A percentile compares a stretch with the other conserved stretches of the same genome.
Evolutionary conservation across 2,797 vertebrate species (phyloP).

Genomic region (Malurus leucopterus): DNA sequence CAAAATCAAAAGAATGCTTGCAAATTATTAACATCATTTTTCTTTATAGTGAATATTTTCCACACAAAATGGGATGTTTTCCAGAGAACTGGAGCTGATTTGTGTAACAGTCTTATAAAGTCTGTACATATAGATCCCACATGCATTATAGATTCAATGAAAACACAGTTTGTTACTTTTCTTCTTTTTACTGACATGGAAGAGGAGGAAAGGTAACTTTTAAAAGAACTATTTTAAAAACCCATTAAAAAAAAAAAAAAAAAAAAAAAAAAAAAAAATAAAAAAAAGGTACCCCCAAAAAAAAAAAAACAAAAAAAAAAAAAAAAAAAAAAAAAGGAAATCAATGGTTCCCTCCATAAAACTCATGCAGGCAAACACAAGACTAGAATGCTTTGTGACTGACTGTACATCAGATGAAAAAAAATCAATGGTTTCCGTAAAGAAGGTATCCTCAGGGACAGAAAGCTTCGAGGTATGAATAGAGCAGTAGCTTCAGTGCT

Average conservation of each 20-base stretch:
- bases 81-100: neutral
- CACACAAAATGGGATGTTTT: neutral
- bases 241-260: neutral
- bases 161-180: neutral
- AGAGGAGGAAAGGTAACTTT: constrained; percentile 12
- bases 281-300: too few species aligned
- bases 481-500: constrained; percentile 5
- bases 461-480: constrained; percentile 21
- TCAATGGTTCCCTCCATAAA: constrained; percentile 31
- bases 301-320: too few species aligned
- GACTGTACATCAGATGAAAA: constrained; percentile 32
- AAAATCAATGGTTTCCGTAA: constrained; percentile 55
- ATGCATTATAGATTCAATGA: neutral
- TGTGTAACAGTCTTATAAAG: neutral
- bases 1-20: neutral
- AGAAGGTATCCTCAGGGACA: constrained; percentile 27
- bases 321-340: constrained; percentile 26
- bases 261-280: too few species aligned
- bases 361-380: constrained; percentile 20
- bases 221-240: constrained; percentile 18
- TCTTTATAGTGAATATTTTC: neutral
- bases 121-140: neutral
- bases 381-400: constrained; percentile 34
- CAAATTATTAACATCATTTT: neutral
- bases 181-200: neutral